Base-by-base conservation (phyloP, 2,113 vertebrate genomes). In the Syngnathus floridae region DNA sequence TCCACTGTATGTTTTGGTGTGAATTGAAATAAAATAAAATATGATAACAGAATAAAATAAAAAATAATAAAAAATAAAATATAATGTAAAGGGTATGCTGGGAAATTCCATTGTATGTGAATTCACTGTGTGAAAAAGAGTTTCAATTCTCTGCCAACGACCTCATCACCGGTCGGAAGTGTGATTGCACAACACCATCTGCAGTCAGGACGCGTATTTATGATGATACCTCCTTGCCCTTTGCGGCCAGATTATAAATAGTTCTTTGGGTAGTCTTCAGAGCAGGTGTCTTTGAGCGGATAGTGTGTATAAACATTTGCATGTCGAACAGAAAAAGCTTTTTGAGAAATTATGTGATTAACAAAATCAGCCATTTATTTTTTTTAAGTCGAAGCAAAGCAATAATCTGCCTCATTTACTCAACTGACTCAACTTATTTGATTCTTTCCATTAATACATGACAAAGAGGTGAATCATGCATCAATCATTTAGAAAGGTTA, bases 181-280 rank as follows among this genome's bases (percentile, higher is more conserved):
- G 62, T 37, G 16, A 61, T 76, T 78, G 55, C 75, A 40, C 69
- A 78, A 75, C 38, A 66, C 46, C 62, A 36, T 68, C 68, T 38
- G 46, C 2, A 70, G 69, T 66, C 67, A 54, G 62, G 72, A 65
- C 73, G 61, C 72, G 73, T 62, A 75, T 74, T 72, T 78, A 71
- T 76, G 73, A 84, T 64, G 77, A 79, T 37, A 49, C 63, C 72
- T 7, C 60, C 57, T 41, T 66, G 70, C 61, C 83, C 71, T 84
- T 79, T 76, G 69, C 74, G 67, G 75, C 10, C 52, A 5, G 70
- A 56, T 72, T 87, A 85, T 79, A 79, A 83, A 83, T 87, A 87
- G 76, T 52, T 22, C 41, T 5, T 60, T 65, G 67, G 72, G 43
- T 26, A 31, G 41, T 51, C 71, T 55, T 58, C 57, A 36, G 56